Base-by-base conservation (phyloP, 92 coral and sea anemone species). In the Palythoa heliodiscus region DNA sequence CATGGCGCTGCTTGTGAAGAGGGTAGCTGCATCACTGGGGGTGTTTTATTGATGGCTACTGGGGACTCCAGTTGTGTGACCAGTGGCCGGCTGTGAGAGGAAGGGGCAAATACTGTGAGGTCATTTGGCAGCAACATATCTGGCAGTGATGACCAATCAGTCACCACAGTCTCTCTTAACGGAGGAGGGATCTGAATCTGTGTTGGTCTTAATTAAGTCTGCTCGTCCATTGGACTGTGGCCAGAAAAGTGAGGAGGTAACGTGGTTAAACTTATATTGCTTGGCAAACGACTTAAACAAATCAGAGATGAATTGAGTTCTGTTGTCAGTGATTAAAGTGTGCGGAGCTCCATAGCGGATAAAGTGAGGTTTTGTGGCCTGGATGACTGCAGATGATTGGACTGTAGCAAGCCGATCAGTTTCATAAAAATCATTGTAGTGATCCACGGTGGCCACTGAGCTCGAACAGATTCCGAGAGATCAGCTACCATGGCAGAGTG, bases 171-270 rank as follows among this genome's bases (percentile, higher is more conserved):
- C 64, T 12, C 64, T 57, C 64, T 57, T 14, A 0, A 3, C 13
- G 64, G 64, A 57, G 64, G 22, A 57, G 64, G 17, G 11, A 57
- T 14, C 4, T 13, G 64, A 19, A 57, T 57, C 17, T 57, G 64
- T 57, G 64, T 13, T 57, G 64, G 64, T 57, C 64, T 19, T 57
- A 57, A 57, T 57, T 11, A 57, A 57, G 64, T 57, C 91, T 8
- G 89, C 89, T 19, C 83, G 85, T 20, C 91, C 91, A 67, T 88
- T 88, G 6, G n/a, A n/a, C n/a, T 91, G 88, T 3, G 86, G 84
- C 91, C 87, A 91, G n/a, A 88, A 88, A 2, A 89, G 91, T 7
- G 89, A 91, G 11, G 91, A 80, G 35, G 87, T 91, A 89, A 84
- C 71, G 67, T 84, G 90, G 23, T 87, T 64, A 29, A 87, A 91